These are phyloP conservation scores for Lates calcarifer DNA, from an alignment of 2,113 vertebrate genomes.

Conservation along the genomic window DNA sequence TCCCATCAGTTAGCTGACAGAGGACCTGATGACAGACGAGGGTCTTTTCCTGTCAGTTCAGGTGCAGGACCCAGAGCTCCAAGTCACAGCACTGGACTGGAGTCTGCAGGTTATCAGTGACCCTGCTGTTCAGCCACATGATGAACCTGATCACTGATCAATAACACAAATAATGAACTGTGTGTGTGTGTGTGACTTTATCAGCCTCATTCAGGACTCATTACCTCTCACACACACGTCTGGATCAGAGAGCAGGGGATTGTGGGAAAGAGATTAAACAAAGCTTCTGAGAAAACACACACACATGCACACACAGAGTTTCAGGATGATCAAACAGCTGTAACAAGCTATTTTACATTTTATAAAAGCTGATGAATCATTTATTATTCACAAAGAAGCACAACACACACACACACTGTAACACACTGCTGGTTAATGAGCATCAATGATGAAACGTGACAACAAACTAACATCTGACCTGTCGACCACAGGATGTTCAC, in stretches of 20 bases:
- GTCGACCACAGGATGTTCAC: neutral
- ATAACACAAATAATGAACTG: neutral
- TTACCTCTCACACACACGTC: constrained; percentile 9
- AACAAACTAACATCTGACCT: neutral
- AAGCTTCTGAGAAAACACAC: neutral
- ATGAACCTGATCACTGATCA: constrained; percentile 1
- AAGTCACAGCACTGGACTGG: neutral
- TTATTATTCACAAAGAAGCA: constrained; percentile 11
- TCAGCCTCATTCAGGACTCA: constrained; percentile 6
- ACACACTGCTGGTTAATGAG: neutral
- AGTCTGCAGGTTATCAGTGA: neutral
- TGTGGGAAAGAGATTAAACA: constrained; percentile 36
- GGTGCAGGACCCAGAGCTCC: neutral
- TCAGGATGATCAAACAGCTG: constrained; percentile 9
- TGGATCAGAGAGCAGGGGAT: constrained; percentile 11
- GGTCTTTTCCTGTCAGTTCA: too few species aligned
- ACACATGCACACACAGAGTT: neutral
- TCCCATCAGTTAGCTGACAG: too few species aligned
- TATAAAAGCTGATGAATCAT: constrained; percentile 33
- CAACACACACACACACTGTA: neutral
- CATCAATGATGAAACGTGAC: neutral
- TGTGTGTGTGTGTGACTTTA: neutral
- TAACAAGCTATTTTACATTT: constrained; percentile 13
- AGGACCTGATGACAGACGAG: too few species aligned
- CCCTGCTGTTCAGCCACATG: neutral